phyloP scores from a whole-genome alignment of 2,888 invertebrate species.

The Cephus nigrinus region DNA sequence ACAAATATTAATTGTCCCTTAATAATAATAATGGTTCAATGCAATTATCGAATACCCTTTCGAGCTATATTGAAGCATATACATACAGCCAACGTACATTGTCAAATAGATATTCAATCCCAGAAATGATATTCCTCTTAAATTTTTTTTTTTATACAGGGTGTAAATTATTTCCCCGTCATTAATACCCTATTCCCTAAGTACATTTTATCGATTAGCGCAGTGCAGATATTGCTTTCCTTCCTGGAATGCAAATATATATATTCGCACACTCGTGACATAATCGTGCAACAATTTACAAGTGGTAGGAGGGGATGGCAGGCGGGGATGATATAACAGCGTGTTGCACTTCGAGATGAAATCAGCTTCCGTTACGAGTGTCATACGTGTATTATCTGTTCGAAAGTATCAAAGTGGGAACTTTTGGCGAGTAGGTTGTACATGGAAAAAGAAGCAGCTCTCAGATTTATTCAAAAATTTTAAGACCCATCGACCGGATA shows the following conservation, averaged over 20 bases:
- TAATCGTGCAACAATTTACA: not conserved
- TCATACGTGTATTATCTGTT: not conserved
- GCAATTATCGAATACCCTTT: not conserved
- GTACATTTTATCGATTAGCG: no score
- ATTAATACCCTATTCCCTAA: no score
- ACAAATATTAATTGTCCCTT: no score
- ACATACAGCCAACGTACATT: no score
- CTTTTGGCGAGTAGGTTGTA: slow-evolving; percentile 50
- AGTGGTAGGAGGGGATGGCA: not conserved
- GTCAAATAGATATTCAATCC: no score
- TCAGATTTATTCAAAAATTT: not conserved
- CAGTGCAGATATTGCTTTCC: no score
- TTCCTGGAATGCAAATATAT: no score
- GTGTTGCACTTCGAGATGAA: not conserved
- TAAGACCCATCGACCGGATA: not conserved
- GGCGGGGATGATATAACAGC: not conserved
- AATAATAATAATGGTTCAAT: not conserved
- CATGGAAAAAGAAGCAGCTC: slow-evolving; percentile 30
- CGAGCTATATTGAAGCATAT: not conserved
- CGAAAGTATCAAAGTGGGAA: slow-evolving; percentile 48
- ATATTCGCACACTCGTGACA: no score
- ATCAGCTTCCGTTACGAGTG: not conserved
- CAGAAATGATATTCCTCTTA: no score
- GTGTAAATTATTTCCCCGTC: no score
- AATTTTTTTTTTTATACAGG: no score